These are phyloP conservation scores for Embiotoca jacksoni DNA, from an alignment of 2,113 vertebrate genomes.

Conservation along the genomic window DNA sequence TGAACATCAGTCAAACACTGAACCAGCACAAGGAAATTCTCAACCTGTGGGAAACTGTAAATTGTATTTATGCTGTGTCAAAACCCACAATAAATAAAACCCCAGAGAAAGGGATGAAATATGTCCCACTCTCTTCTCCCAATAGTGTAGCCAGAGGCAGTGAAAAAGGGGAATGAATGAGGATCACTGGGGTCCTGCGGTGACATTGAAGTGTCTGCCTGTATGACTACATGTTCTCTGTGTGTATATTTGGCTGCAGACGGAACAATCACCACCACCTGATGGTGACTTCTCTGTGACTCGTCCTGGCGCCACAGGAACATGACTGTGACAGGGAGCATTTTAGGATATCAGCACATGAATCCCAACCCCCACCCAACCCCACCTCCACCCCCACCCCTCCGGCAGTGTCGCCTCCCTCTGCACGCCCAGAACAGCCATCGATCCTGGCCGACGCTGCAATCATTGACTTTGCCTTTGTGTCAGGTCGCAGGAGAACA, in stretches of 20 bases:
- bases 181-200: too few relatives aligned
- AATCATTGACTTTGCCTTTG: conserved; percentile 14
- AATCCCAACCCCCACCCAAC: background rate
- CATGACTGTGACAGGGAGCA: conserved; percentile 34
- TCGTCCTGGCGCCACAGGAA: conserved; percentile 23
- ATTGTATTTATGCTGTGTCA: too few relatives aligned
- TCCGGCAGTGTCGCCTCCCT: background rate
- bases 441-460: conserved; percentile 2
- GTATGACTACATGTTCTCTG: background rate
- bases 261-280: conserved; percentile 30
- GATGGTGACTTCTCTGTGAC: conserved; percentile 36
- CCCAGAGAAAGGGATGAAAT: too few relatives aligned
- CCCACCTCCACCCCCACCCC: background rate
- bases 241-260: background rate
- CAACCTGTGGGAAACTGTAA: too few relatives aligned
- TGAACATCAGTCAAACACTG: too few relatives aligned
- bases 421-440: background rate
- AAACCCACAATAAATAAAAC: too few relatives aligned
- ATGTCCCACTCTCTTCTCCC: too few relatives aligned
- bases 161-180: too few relatives aligned
- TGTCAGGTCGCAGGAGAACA: conserved; percentile 3
- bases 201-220: too few relatives aligned
- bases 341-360: conserved; percentile 36
- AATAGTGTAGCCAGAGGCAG: too few relatives aligned
- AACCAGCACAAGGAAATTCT: too few relatives aligned